phyloP scores from a whole-genome alignment of 2,797 vertebrate genomes.

The Hipposideros larvatus region DNA sequence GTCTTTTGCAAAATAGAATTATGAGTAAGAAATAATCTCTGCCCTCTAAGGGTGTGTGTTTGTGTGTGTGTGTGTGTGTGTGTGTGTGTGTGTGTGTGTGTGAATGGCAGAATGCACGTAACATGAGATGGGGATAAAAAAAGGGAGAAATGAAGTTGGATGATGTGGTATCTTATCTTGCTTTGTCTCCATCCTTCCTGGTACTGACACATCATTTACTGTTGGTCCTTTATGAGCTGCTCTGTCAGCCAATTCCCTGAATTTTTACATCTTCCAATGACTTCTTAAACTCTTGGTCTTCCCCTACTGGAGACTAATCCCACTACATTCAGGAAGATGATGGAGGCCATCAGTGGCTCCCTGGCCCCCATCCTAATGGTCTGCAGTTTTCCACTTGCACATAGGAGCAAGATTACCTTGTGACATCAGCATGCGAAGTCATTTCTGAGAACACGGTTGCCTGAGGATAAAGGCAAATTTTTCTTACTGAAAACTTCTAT shows the following conservation, averaged over 20 bases:
- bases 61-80: background rate
- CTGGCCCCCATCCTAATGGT: rapidly evolving
- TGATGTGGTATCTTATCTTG: background rate
- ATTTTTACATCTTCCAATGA: background rate
- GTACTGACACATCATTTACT: background rate
- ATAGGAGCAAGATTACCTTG: background rate
- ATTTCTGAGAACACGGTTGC: background rate
- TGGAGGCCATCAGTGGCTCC: background rate
- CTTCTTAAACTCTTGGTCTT: background rate
- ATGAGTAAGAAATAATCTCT: background rate
- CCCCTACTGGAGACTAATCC: background rate
- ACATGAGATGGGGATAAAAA: background rate
- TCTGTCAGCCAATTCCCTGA: background rate
- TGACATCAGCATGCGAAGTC: background rate
- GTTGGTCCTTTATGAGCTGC: background rate
- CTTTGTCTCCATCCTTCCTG: background rate
- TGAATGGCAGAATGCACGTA: background rate
- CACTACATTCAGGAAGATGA: background rate
- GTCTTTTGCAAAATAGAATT: background rate
- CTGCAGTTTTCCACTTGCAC: background rate
- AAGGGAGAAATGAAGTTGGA: background rate
- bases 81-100: background rate
- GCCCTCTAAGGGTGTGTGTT: background rate
- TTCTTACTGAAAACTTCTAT: background rate
- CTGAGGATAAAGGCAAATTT: background rate